A percentile compares a stretch with the other conserved stretches of the same genome.
Conservation (phyloP, 2,113 vertebrate species). For the Nycticorax nycticorax region DNA sequence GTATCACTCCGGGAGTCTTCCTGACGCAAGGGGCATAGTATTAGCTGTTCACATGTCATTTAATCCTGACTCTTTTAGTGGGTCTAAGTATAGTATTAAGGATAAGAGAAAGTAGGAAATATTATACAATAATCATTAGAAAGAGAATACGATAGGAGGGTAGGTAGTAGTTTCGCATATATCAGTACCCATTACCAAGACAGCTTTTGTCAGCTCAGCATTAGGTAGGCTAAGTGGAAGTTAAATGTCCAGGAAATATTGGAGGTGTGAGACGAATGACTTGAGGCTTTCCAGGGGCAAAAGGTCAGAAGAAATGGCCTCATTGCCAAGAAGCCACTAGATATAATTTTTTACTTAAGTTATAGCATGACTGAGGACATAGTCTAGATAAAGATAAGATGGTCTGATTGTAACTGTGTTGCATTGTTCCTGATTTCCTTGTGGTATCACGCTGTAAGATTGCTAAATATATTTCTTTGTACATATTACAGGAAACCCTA, state of each 20-base stretch:
- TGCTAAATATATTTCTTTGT: background rate
- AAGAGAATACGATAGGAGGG: conserved; percentile 42
- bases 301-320: conserved; percentile 43
- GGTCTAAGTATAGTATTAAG: conserved; percentile 61
- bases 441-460: background rate
- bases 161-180: conserved; percentile 22
- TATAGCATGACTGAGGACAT: background rate
- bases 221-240: conserved; percentile 48
- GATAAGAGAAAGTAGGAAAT: conserved; percentile 51
- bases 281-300: background rate
- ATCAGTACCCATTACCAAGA: conserved; percentile 52
- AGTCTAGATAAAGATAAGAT: background rate
- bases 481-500: background rate
- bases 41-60: conserved; percentile 51
- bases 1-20: background rate
- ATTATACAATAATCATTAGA: conserved; percentile 60
- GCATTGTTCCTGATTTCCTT: background rate
- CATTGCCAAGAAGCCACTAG: background rate
- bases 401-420: background rate
- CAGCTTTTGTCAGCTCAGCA: conserved; percentile 63
- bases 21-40: background rate
- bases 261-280: conserved; percentile 26
- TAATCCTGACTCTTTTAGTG: conserved; percentile 55
- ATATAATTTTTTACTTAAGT: background rate
- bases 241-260: conserved; percentile 55